Base-by-base conservation (phyloP, 2,797 vertebrate genomes). In the Falco berigora region DNA sequence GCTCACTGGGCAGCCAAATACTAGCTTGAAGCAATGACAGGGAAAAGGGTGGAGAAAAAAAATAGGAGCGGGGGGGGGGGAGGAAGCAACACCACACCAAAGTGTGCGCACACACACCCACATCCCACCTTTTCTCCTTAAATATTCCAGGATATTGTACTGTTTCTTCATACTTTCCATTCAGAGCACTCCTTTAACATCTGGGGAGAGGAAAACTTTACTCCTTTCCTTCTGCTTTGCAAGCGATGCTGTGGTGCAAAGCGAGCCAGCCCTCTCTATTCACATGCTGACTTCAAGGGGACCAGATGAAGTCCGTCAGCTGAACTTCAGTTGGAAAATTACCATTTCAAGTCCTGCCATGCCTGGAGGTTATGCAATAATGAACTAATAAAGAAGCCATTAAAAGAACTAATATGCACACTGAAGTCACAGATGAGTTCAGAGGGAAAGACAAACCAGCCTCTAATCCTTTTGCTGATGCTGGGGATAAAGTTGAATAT, bases 291-390 rank as follows among this genome's bases (percentile, higher is more conserved):
- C 68, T 83, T 49, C 44, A 16, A 28, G 36, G 59, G 88, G 67
- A 94, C 36, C 73, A 89, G 87, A 86, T 93, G 68, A 89, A 96
- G 93, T 88, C 72, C 21, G 8, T 64, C 91, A 94, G 64, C 82
- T 91, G 88, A 97, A 96, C 80, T 93, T 93, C n/a, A 67, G 77
- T 3, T 78, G 78, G 90, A 91, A 96, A 97, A 97, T 93, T 79
- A 96, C 94, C 36, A 34, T 83, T 83, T 92, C 76, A 67, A 94
- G 86, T 34, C 84, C 69, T 91, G 80, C 78, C 68, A 32, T 92
- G 96, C 94, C 96, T 74, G 89, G 72, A 85, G 96, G 95, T 94
- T 83, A 94, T 30, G 27, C 80, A 89, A 49, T 95, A 93, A 95
- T 21, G n/a, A 96, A 96, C 88, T 93, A 95, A 94, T 88, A 91